Base-by-base conservation (phyloP, 2,888 invertebrate species). In the Rhabditoides inermis region DNA sequence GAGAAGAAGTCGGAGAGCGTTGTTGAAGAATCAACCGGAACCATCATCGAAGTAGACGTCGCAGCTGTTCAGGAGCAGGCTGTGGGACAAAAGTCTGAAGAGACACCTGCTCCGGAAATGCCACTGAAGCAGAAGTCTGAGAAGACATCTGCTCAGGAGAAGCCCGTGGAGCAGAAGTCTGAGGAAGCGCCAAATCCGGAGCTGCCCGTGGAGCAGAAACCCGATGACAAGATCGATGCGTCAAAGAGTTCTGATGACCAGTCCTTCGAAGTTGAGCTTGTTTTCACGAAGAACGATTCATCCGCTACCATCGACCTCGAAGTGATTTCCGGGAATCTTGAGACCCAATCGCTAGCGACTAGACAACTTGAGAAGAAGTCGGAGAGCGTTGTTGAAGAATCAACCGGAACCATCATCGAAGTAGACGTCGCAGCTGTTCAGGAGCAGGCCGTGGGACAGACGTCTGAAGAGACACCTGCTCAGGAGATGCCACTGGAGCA, bases 301-400 rank as follows among this genome's bases (percentile, higher is more conserved):
- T 35, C 41, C 37, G 48, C 45, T 28, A 23, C 40, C n/a, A 53
- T 53, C 45, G 53, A 53, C 26, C 44, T 53, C n/a, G 53, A 53
- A 27, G 53, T 53, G 23, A 37, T 53, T 20, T 27, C 49, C 28
- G 53, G 49, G 22, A 42, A 36, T 15, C 26, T 44, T 37, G 53
- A 53, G 22, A 30, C 3, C n/a, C n/a, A n/a, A n/a, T n/a, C n/a
- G n/a, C n/a, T n/a, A n/a, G n/a, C n/a, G n/a, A n/a, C n/a, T n/a
- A n/a, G n/a, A n/a, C n/a, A n/a, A n/a, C n/a, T n/a, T n/a, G n/a
- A n/a, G n/a, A n/a, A n/a, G n/a, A n/a, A n/a, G n/a, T n/a, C n/a
- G n/a, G n/a, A n/a, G n/a, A n/a, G n/a, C n/a, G n/a, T n/a, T n/a
- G n/a, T n/a, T 26, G 28, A n/a, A 3, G 40, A 52, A 6, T 10